phyloP scores from a whole-genome alignment of 2,888 invertebrate genomes.

The Loripinus fragilis region DNA sequence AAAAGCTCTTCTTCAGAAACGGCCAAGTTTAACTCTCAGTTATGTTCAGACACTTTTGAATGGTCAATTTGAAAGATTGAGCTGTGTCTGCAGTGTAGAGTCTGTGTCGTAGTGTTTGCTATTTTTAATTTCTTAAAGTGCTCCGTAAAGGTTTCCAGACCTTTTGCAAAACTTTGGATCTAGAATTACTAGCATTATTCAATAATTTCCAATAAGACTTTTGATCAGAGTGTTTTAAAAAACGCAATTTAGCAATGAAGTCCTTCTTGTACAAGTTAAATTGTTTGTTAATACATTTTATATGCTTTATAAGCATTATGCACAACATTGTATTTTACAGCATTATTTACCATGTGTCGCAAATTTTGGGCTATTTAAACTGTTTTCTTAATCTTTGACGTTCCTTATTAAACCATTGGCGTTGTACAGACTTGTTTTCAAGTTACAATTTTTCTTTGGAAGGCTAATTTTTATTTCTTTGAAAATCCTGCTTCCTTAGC shows the following conservation, averaged over 20 bases:
- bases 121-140: constrained; percentile 7
- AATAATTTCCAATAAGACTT: constrained; percentile 11
- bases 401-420: constrained; percentile 5
- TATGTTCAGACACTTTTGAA: background rate
- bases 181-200: background rate
- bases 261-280: background rate
- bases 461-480: background rate
- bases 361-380: background rate
- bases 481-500: constrained; percentile 6
- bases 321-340: background rate
- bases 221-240: constrained; percentile 6
- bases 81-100: too few species aligned
- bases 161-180: background rate
- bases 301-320: too few species aligned
- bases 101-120: background rate
- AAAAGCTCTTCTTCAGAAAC: constrained; percentile 1
- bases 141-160: constrained; percentile 4
- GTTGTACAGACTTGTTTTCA: background rate
- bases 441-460: background rate
- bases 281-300: background rate
- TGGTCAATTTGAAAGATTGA: background rate
- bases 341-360: background rate
- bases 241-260: background rate
- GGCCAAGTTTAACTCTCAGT: background rate
- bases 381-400: background rate